Evolutionary conservation across 1,140 invertebrate genomes (phyloP).

Genomic region (Nephila pilipes): DNA sequence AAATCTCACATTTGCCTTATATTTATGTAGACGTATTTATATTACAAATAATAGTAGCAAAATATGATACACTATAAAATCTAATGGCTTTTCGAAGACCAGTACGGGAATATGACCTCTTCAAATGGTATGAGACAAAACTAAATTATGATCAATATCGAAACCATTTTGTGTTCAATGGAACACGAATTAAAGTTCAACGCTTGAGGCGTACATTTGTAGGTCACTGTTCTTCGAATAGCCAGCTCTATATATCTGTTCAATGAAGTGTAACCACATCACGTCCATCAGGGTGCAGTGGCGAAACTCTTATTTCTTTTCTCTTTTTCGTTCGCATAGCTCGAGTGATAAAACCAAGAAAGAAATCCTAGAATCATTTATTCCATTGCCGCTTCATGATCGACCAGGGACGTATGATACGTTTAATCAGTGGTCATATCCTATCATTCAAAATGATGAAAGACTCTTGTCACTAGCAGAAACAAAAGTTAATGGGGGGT

Average conservation of each 20-base stretch:
- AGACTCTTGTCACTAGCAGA: conserved; percentile 64
- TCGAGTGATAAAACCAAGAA: conserved; percentile 64
- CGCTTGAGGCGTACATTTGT: not conserved
- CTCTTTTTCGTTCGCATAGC: conserved; percentile 4
- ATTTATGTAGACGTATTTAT: too few species aligned
- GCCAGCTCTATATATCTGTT: conserved; percentile 2
- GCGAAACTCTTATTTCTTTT: conserved; percentile 62
- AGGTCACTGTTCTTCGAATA: not conserved
- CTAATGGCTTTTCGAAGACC: too few species aligned
- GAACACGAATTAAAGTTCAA: not conserved
- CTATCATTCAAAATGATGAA: conserved; percentile 76
- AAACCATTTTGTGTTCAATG: not conserved
- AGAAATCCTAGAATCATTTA: conserved; percentile 62
- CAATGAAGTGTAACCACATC: conserved; percentile 53
- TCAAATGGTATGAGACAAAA: not conserved
- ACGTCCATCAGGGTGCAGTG: conserved; percentile 13
- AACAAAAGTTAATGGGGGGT: conserved; percentile 67
- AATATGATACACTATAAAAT: too few species aligned
- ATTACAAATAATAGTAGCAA: too few species aligned
- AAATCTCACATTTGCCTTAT: too few species aligned
- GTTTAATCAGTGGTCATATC: conserved; percentile 75
- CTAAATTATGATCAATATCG: not conserved
- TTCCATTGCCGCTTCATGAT: conserved; percentile 64
- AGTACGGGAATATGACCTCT: not conserved
- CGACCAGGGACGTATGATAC: conserved; percentile 63